Conservation (phyloP, 2,797 vertebrate genomes). For the Parauchenoglanis ngamensis region DNA sequence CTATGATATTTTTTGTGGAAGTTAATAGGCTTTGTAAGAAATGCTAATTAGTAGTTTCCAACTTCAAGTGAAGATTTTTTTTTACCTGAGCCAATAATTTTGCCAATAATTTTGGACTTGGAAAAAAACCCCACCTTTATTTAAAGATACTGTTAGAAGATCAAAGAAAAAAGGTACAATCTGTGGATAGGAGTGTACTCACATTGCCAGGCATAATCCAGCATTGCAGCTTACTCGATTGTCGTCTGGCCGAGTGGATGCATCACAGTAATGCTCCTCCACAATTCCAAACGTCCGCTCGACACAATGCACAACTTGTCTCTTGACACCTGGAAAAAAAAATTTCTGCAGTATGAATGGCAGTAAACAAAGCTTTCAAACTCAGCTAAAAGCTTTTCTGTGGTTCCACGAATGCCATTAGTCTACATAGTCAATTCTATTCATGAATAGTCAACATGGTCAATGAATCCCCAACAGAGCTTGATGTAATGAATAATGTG, state of each 20-base stretch:
- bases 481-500: neutral
- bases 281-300: slow-evolving; percentile 83
- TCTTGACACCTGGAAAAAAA: slow-evolving; percentile 81
- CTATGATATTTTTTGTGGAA: neutral
- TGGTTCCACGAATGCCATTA: neutral
- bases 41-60: neutral
- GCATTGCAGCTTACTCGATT: slow-evolving; percentile 81
- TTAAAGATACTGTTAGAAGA: neutral
- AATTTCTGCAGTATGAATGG: neutral
- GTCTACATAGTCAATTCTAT: neutral
- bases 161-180: neutral
- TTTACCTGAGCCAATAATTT: neutral
- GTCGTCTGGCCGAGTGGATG: slow-evolving; percentile 78
- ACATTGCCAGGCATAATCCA: slow-evolving; percentile 88
- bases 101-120: neutral
- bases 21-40: neutral
- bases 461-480: neutral
- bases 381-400: neutral
- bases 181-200: slow-evolving; percentile 58
- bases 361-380: neutral
- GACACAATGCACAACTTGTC: slow-evolving; percentile 83
- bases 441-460: no score
- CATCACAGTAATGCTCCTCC: slow-evolving; percentile 83
- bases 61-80: neutral
- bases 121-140: no score